Evolutionary conservation across 2,113 vertebrate species (phyloP), one percentile per base, ranked within the genome.

Genomic region (Syngnathus floridae): DNA sequence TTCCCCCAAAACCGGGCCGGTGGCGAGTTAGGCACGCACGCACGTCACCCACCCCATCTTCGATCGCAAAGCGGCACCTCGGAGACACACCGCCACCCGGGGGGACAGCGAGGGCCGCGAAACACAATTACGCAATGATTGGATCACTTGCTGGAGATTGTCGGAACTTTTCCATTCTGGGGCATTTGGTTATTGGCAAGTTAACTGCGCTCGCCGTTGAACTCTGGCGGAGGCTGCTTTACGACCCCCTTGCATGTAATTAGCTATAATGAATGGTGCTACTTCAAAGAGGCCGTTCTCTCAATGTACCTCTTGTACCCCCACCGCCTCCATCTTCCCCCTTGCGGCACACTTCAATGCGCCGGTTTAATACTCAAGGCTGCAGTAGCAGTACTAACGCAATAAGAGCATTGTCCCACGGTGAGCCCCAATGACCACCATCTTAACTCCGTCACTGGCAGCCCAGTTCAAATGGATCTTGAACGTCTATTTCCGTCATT

Each of bases 211-310:
- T 56, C 62, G 59, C 65, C 64, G 70, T 66, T 22, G 67, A 70
- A 73, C 40, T 37, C 61, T 36, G 16, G 55, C 2, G 7, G 35
- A 43, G 48, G 38, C 65, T 56, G 48, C 51, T 74, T 73, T 16
- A 52, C 69, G 75, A 71, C 78, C 80, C 74, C 71, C 63, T 82
- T 74, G 64, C 77, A 76, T 82, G 52, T 66, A 55, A 77, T 83
- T 79, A 84, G 45, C 46, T n/a, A 38, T 66, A 75, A 82, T 75
- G 72, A 79, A 71, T 62, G 38, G 62, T 67, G 52, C 38, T 41
- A 74, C 79, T 75, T 85, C 72, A 82, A 83, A 77, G 69, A 70
- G 49, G 51, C 40, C 14, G 16, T 52, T 70, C 54, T 43, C 62
- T 72, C 59, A 70, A 65, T 67, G 11, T 36, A 51, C 77, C 69